Base-by-base conservation (phyloP, 2,797 vertebrate species). In the Eulemur coronatus region DNA sequence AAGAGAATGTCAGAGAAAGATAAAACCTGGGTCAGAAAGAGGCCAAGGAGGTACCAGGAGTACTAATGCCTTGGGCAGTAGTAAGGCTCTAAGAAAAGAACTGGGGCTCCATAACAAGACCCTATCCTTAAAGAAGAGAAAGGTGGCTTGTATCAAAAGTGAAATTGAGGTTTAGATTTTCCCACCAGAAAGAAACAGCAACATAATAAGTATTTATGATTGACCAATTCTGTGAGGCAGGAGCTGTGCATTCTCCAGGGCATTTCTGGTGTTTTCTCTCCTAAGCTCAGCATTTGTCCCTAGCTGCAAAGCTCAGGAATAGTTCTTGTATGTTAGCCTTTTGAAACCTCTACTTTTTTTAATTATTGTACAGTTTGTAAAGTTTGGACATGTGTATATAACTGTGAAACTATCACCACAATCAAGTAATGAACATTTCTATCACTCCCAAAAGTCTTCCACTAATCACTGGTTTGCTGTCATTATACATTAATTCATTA, bases 111-210 rank as follows among this genome's bases (percentile, higher is more conserved):
- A 7, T 63, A 70, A 50, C 2, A 67, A 91, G 78, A 26, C 52
- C 20, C 35, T 61, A 18, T 55, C 30, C 65, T 3, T 50, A 86
- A 82, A 91, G 65, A 67, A 41, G 67, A 80, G 61, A 61, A 95
- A 82, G 38, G 48, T 65, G 28, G 14, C 48, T 93, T 82, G 30
- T 88, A 57, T 76, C 28, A 76, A 30, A 61, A 87, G 38, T 41
- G 10, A 97, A 82, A 82, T 85, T 84, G n/a, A 95, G 55, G 20
- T 72, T 94, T 89, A 85, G 78, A 67, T 96, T 87, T 87, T 73
- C 50, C 26, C 20, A 65, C 9, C 2, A 1, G 88, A 65, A 94
- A 69, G 14, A 80, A 90, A 84, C 2, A 73, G 20, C 35, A 70
- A 0, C 46, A 35, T 57, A 38, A 33, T 85, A 67, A 69, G 11